These are phyloP conservation scores for Selene dorsalis DNA, from an alignment of 2,797 vertebrate species.

Conservation along the genomic window DNA sequence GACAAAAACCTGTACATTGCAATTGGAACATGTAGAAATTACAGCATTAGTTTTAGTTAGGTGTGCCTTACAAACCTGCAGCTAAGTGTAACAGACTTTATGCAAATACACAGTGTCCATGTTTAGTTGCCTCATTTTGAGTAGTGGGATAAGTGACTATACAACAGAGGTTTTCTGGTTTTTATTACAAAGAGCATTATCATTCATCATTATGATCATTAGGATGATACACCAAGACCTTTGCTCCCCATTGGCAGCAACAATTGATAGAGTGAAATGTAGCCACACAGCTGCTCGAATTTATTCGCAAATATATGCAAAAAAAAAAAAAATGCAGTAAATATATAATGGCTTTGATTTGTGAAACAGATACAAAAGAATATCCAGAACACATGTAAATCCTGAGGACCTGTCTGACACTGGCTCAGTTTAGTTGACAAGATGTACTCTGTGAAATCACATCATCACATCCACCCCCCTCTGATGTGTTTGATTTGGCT, in stretches of 20 bases:
- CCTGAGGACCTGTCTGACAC: background rate
- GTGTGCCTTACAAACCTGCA: background rate
- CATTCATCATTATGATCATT: background rate
- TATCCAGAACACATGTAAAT: background rate
- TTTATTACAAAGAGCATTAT: background rate
- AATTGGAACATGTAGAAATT: too few species aligned
- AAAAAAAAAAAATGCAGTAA: too few species aligned
- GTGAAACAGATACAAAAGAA: background rate
- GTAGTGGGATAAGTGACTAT: background rate
- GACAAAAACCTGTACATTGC: too few species aligned
- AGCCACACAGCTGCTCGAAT: background rate
- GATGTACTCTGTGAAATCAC: constrained; percentile 20
- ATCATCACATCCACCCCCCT: constrained; percentile 32
- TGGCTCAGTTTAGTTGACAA: constrained; percentile 11
- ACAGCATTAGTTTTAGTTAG: background rate
- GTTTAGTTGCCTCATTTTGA: background rate
- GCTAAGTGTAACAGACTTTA: background rate
- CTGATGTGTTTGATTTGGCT: constrained; percentile 49
- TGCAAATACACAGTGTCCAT: background rate
- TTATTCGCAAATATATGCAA: too few species aligned
- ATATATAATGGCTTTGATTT: constrained; percentile 10
- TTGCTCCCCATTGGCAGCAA: background rate
- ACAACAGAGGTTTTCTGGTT: background rate
- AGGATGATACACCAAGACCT: background rate
- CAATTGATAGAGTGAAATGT: background rate